phyloP scores from a whole-genome alignment of 1,140 invertebrate species.

The Vollenhovia emeryi region DNA sequence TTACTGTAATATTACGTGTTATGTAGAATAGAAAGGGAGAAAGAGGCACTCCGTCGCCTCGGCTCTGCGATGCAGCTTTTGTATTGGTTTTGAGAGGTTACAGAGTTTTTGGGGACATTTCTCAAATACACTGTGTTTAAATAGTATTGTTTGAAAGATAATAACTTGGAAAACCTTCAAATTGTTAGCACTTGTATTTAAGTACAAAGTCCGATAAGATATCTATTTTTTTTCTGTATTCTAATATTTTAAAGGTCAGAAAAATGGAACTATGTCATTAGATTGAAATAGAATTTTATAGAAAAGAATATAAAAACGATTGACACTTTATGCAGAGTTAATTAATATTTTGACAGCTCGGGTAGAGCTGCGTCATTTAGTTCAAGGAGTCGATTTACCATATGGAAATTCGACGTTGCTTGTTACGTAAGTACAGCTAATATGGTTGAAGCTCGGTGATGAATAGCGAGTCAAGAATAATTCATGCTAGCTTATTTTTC shows the following conservation, averaged over 20 bases:
- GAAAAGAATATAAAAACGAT: neutral
- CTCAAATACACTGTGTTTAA: neutral
- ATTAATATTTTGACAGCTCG: constrained; percentile 43
- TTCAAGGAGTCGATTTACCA: constrained; percentile 62
- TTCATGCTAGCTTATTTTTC: neutral
- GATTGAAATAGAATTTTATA: neutral
- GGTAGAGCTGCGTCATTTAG: constrained; percentile 28
- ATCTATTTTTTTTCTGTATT: neutral
- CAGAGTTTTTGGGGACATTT: neutral
- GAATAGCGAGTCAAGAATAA: constrained; percentile 20
- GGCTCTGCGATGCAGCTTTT: too few relatives aligned
- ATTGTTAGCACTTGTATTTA: neutral
- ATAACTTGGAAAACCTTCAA: neutral
- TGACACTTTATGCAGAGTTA: neutral
- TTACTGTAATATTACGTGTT: too few relatives aligned
- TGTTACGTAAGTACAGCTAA: constrained; percentile 52
- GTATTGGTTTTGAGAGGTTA: neutral
- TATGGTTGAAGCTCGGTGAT: neutral
- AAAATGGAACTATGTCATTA: neutral
- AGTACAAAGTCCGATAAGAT: neutral
- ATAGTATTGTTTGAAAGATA: neutral
- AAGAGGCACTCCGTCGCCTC: too few relatives aligned
- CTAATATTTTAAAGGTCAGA: neutral
- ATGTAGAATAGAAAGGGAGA: too few relatives aligned
- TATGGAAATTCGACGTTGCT: constrained; percentile 62